Evolutionary conservation across 2,797 vertebrate genomes (phyloP).

Genomic region (Oreonectes daqikongensis): DNA sequence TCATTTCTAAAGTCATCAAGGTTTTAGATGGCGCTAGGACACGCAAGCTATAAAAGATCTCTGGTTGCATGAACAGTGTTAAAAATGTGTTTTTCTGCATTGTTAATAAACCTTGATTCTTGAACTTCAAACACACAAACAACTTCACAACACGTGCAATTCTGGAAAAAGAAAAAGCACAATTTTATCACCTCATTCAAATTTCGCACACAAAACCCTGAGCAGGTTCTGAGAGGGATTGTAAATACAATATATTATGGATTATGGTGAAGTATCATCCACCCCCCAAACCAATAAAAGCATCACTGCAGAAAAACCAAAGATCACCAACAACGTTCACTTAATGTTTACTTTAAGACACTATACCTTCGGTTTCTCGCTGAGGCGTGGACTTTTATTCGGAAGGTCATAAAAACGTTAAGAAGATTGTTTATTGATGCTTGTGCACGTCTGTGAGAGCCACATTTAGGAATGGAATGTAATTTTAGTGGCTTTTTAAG

Average conservation of each 20-base stretch:
- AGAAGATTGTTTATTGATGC: not conserved
- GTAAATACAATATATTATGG: slow-evolving; percentile 43
- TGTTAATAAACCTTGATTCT: slow-evolving; percentile 11
- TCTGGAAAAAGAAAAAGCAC: not conserved
- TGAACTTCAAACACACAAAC: slow-evolving; percentile 8
- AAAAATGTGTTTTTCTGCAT: slow-evolving; percentile 2
- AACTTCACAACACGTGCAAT: not conserved
- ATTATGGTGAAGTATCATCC: slow-evolving; percentile 35
- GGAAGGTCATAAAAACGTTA: not conserved
- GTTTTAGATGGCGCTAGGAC: no score
- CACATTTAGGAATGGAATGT: not conserved
- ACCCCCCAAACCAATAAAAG: slow-evolving; percentile 38
- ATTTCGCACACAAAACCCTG: slow-evolving; percentile 18
- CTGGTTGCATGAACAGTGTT: not conserved
- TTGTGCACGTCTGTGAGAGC: not conserved
- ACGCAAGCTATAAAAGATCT: not conserved
- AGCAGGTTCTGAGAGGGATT: slow-evolving; percentile 23
- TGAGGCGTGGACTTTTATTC: not conserved
- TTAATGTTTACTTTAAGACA: not conserved
- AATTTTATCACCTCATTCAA: slow-evolving; percentile 32
- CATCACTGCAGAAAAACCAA: slow-evolving; percentile 11
- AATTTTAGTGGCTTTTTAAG: slow-evolving; percentile 19
- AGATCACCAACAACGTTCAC: not conserved
- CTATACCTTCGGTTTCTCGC: not conserved
- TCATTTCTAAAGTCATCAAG: no score